Evolutionary conservation across 1,140 invertebrate genomes (phyloP).

Genomic region (Drosophila rufa): DNA sequence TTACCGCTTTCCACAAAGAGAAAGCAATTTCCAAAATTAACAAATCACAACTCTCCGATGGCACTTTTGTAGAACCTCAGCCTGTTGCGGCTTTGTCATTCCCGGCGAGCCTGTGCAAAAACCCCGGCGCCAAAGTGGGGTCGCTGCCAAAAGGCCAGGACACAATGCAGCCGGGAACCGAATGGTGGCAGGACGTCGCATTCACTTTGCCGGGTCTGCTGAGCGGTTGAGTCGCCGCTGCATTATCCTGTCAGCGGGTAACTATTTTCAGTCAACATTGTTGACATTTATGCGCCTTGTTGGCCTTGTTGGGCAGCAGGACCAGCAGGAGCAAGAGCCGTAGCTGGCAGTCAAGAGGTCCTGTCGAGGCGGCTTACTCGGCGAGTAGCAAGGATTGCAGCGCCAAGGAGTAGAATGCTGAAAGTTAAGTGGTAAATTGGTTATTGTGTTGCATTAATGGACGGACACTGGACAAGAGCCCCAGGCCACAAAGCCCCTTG

Average conservation of each 20-base stretch:
- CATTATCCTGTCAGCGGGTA: slow-evolving; percentile 71
- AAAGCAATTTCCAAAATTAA: slow-evolving; percentile 9
- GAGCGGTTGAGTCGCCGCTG: slow-evolving; percentile 41
- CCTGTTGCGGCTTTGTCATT: slow-evolving; percentile 1
- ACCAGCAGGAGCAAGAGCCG: slow-evolving; percentile 13
- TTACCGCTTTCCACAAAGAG: not conserved
- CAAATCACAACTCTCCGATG: slow-evolving; percentile 8
- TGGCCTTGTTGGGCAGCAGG: slow-evolving; percentile 19
- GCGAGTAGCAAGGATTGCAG: slow-evolving; percentile 49
- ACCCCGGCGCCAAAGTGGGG: slow-evolving; percentile 16
- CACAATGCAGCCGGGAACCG: slow-evolving; percentile 32
- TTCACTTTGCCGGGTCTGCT: slow-evolving; percentile 47
- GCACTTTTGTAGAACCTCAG: not conserved
- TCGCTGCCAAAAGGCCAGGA: slow-evolving; percentile 17
- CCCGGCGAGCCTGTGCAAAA: not conserved
- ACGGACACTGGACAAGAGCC: slow-evolving; percentile 24
- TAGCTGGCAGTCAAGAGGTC: slow-evolving; percentile 28
- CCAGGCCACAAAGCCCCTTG: slow-evolving; percentile 13
- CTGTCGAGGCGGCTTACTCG: slow-evolving; percentile 38
- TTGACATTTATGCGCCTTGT: slow-evolving; percentile 77
- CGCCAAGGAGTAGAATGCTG: slow-evolving; percentile 43
- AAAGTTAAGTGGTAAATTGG: slow-evolving; percentile 76
- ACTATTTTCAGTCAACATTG: slow-evolving; percentile 75
- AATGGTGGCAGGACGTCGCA: slow-evolving; percentile 39
- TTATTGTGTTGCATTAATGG: slow-evolving; percentile 72